phyloP scores from a whole-genome alignment of 2,797 vertebrate species.

The Sebastes glaucus region DNA sequence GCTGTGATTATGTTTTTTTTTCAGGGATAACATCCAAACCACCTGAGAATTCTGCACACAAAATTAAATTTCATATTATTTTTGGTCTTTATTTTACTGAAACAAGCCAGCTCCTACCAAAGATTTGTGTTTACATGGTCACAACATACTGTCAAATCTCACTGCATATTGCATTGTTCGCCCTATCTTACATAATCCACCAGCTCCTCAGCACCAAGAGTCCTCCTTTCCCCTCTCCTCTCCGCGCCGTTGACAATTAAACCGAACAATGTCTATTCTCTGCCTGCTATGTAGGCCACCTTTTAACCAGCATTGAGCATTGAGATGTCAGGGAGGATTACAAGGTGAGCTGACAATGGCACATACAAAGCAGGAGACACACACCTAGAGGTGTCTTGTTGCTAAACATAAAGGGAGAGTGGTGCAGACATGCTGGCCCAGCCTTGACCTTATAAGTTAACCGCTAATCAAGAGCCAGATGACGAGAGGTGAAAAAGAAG shows the following conservation, averaged over 20 bases:
- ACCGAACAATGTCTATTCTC: constrained; percentile 47
- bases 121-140: background rate
- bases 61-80: background rate
- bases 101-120: background rate
- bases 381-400: constrained; percentile 54
- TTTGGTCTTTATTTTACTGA: background rate
- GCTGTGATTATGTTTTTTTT: background rate
- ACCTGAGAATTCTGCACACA: background rate
- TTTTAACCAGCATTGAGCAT: constrained; percentile 41
- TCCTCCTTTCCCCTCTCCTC: background rate
- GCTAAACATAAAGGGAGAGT: constrained; percentile 41
- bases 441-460: constrained; percentile 47
- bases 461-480: constrained; percentile 40
- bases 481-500: constrained; percentile 12
- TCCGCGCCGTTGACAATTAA: constrained; percentile 33
- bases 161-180: background rate
- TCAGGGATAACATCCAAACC: background rate
- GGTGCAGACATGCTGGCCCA: constrained; percentile 1
- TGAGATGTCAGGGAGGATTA: constrained; percentile 57
- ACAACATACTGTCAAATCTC: background rate
- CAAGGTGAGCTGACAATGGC: constrained; percentile 51
- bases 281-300: constrained; percentile 42
- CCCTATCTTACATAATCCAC: constrained; percentile 20
- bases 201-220: background rate
- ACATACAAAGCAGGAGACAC: constrained; percentile 28